Evolutionary conservation across 1,140 invertebrate species (phyloP).

Genomic region (Himalopsyche phryganea): DNA sequence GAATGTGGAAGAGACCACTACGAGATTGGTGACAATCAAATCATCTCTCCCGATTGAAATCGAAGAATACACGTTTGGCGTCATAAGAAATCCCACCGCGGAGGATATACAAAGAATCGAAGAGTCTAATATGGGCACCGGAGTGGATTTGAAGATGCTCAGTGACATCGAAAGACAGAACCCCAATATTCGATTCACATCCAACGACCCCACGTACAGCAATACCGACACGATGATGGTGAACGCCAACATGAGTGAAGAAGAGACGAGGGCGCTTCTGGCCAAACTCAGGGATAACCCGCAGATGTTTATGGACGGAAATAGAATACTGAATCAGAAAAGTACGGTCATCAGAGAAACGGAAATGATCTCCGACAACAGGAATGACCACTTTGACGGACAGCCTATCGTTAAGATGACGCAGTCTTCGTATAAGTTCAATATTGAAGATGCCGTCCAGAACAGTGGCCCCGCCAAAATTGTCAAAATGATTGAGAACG

Average conservation of each 20-base stretch:
- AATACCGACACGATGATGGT: conserved; percentile 51
- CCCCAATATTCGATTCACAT: conserved; percentile 48
- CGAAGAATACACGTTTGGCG: conserved; percentile 49
- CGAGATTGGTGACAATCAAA: conserved; percentile 43
- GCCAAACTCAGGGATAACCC: conserved; percentile 48
- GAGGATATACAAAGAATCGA: conserved; percentile 44
- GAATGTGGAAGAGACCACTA: conserved; percentile 48
- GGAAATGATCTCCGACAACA: conserved; percentile 42
- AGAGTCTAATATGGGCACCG: conserved; percentile 42
- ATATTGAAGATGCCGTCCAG: conserved; percentile 37
- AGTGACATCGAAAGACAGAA: conserved; percentile 49
- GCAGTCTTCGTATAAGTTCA: conserved; percentile 28
- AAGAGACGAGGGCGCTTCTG: conserved; percentile 46
- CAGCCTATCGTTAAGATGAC: conserved; percentile 24
- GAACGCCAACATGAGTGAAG: conserved; percentile 45
- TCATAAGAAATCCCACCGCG: conserved; percentile 42
- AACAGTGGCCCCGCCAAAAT: conserved; percentile 38
- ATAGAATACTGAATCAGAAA: conserved; percentile 44
- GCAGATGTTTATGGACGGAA: conserved; percentile 37
- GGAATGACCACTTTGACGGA: conserved; percentile 17
- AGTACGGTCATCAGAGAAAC: conserved; percentile 41
- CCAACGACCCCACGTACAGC: conserved; percentile 45
- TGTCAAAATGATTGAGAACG: conserved; percentile 33
- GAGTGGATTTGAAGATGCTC: conserved; percentile 45
- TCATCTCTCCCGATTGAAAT: conserved; percentile 47